Conservation (phyloP, 2,797 vertebrate species). For the Hydrolagus colliei region DNA sequence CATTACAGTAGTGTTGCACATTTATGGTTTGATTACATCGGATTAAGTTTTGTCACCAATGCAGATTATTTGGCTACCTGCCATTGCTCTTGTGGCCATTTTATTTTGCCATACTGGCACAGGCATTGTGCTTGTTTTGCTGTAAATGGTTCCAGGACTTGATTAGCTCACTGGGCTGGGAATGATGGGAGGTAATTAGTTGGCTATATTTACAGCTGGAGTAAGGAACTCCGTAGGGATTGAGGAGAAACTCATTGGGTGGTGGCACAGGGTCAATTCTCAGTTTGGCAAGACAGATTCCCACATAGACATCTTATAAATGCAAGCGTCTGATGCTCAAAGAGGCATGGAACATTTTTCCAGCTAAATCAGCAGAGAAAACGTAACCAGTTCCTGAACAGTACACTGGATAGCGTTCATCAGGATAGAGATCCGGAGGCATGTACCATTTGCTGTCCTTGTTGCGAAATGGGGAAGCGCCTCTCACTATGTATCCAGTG, state of each 20-base stretch:
- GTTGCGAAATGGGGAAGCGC: slow-evolving; percentile 81
- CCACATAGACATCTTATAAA: slow-evolving; percentile 91
- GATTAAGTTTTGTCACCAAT: not conserved
- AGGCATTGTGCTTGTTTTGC: slow-evolving; percentile 86
- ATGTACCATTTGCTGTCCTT: slow-evolving; percentile 96
- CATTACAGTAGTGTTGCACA: slow-evolving; percentile 16
- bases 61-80: slow-evolving; percentile 47
- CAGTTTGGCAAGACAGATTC: slow-evolving; percentile 83
- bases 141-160: slow-evolving; percentile 94
- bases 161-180: slow-evolving; percentile 84
- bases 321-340: slow-evolving; percentile 72
- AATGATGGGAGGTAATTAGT: slow-evolving; percentile 93
- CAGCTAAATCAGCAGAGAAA: slow-evolving; percentile 84
- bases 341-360: slow-evolving; percentile 78
- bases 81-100: slow-evolving; percentile 47
- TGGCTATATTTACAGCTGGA: slow-evolving; percentile 97
- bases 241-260: slow-evolving; percentile 87
- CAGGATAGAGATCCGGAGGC: slow-evolving; percentile 79
- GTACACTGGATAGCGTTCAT: slow-evolving; percentile 83
- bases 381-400: slow-evolving; percentile 97
- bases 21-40: not conserved
- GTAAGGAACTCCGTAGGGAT: slow-evolving; percentile 94
- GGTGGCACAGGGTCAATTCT: slow-evolving; percentile 78
- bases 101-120: slow-evolving; percentile 66
- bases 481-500: slow-evolving; percentile 87